Base-by-base conservation (phyloP, 1,140 invertebrate species). In the Sminthurides bifidus region DNA sequence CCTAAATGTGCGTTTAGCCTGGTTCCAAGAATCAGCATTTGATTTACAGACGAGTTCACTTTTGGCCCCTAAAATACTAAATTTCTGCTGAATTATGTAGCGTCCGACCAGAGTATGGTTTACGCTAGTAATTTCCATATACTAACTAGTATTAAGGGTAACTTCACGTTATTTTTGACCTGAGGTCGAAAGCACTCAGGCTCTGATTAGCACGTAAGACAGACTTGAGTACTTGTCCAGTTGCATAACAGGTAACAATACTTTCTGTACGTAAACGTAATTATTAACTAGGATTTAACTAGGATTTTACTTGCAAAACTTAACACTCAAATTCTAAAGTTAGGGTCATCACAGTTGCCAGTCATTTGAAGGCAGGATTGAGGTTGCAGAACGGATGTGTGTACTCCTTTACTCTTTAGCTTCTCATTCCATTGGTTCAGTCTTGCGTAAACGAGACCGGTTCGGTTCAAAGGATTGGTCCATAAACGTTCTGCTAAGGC, bases 341-440 rank as follows among this genome's bases (percentile, higher is more conserved):
- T 6, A 8, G 44, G 44, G 24, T 46, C 44, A 46, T 46, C 44
- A 46, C 44, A 46, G 24, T 49, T 49, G 15, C 24, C 29, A 30
- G 27, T 52, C 21, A 44, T 52, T 44, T 85, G 83, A 56, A 79
- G 71, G 67, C 86, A 90, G 83, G 85, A 68, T 48, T 65, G 54
- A 5, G 68, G 67, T 52, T 69, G 67, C 14, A 68, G 31, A 10
- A 52, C 49, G 35, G 66, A 65, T 0, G 65, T 56, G 2, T 44
- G 14, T 23, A 68, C 63, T 48, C 67, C 67, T 17, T 64, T 24
- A n/a, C 58, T 12, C 17, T 66, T 65, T 54, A 69, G 40, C 15
- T n/a, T n/a, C n/a, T n/a, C n/a, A n/a, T n/a, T 61, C 33, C 69
- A 65, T 33, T 64, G 55, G 26, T 67, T 54, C 17, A 69, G 51